Conservation (phyloP, 2,113 vertebrate genomes). For the Notothenia coriiceps region DNA sequence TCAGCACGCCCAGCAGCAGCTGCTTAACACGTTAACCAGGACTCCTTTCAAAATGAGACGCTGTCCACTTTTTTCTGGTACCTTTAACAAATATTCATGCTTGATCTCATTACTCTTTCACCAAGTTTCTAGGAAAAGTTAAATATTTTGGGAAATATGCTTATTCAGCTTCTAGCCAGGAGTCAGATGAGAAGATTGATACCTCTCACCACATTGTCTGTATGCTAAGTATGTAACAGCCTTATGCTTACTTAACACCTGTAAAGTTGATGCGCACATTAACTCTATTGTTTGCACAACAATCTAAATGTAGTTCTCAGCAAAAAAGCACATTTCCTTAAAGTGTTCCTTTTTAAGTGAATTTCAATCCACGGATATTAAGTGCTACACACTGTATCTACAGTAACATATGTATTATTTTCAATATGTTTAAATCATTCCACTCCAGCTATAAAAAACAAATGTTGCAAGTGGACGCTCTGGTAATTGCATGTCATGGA, state of each 20-base stretch:
- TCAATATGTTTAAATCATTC: slow-evolving; percentile 57
- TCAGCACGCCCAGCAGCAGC: slow-evolving; percentile 39
- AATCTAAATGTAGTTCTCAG: no score
- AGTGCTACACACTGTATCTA: background rate
- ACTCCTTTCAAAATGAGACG: background rate
- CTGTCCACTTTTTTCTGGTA: background rate
- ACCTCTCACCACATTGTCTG: background rate
- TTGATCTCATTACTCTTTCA: background rate
- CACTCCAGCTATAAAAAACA: slow-evolving; percentile 39
- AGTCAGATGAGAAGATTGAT: background rate
- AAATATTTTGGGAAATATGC: background rate
- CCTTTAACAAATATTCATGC: background rate
- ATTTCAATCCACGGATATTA: background rate
- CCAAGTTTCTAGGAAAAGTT: background rate
- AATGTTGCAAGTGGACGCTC: slow-evolving; percentile 43
- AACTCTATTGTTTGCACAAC: background rate
- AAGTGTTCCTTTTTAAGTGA: background rate
- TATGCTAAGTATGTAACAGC: background rate
- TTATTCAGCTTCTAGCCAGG: background rate
- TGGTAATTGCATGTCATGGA: slow-evolving; percentile 62
- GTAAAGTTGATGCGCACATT: background rate
- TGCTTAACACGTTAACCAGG: slow-evolving; percentile 18
- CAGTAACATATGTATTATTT: slow-evolving; percentile 27
- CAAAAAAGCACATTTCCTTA: background rate
- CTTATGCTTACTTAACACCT: background rate